Evolutionary conservation across 2,888 invertebrate species (phyloP), one percentile per base, ranked within the genome.

Genomic region (Rhorus exstirpatorius): DNA sequence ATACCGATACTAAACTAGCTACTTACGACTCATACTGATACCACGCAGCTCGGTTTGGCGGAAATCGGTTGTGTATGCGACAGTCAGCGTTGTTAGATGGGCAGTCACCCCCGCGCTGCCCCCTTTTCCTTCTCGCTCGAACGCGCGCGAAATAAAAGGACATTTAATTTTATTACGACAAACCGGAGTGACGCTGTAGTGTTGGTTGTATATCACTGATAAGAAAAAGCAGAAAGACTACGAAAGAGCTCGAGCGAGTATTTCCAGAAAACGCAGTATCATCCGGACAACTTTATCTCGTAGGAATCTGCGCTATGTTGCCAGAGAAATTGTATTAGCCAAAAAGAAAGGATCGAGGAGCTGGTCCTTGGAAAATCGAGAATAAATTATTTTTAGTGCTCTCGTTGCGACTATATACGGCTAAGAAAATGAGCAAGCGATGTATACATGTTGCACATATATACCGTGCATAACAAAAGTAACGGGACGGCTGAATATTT

Each of bases 151-250:
- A 55, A 14, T 38, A n/a, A 26, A n/a, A 46, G 12, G 74, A 63
- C 63, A 12, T 46, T 78, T 65, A 49, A 79, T 79, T 79, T 55
- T 63, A 78, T 63, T 24, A 44, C 55, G 26, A 24, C 17, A 72
- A 79, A 71, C 44, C 65, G 17, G 55, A 58, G 71, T 71, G 21
- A 7, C 19, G 17, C 53, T 14, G 21, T 1, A 19, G 24, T 49
- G 2, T 35, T 10, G 44, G 17, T 44, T 70, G 63, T 71, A n/a
- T n/a, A n/a, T n/a, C 49, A 17, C 31, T 38, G 31, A 24, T 31
- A 55, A 31, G 12, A 3, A 26, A 10, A 10, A 65, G 41, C 38
- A 17, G 51, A 65, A 75, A 46, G 35, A 41, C 1, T 10, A 58
- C 26, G 17, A 21, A 8, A 35, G 35, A 49, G 0, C 26, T 19